These are phyloP conservation scores for Sebastes aleutianus DNA, from an alignment of 2,797 vertebrate genomes.

Conservation along the genomic window DNA sequence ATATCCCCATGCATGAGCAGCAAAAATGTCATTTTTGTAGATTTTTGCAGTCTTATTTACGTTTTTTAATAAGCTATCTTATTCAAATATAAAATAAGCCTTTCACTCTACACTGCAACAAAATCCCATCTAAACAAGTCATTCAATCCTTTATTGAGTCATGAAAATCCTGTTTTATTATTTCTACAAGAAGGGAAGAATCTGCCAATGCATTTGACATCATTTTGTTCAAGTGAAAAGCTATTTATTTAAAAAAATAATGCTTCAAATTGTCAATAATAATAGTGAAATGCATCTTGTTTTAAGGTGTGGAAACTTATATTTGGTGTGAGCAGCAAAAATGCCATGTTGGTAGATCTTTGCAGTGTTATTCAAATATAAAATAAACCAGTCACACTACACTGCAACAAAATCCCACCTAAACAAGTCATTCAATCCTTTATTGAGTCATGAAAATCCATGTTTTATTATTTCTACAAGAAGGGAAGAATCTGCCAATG, in stretches of 20 bases:
- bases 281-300: not conserved
- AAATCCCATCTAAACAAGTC: not conserved
- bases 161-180: not conserved
- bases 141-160: not conserved
- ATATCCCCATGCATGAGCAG: not conserved
- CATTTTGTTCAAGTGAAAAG: not conserved
- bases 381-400: not conserved
- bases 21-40: not conserved
- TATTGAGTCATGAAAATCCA: not conserved
- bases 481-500: not conserved
- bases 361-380: not conserved
- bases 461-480: not conserved
- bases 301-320: not conserved
- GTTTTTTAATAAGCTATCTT: too few relatives aligned
- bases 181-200: not conserved
- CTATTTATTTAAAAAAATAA: not conserved
- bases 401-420: not conserved
- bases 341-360: not conserved
- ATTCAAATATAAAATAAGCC: not conserved
- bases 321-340: not conserved
- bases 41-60: not conserved
- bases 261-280: not conserved
- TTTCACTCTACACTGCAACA: not conserved
- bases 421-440: not conserved
- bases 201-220: not conserved